Percentiles rank a stretch among this genome's conserved stretches.
These are phyloP conservation scores for Pachypanchax playfairii DNA, from an alignment of 2,113 vertebrate species.

Conservation along the genomic window DNA sequence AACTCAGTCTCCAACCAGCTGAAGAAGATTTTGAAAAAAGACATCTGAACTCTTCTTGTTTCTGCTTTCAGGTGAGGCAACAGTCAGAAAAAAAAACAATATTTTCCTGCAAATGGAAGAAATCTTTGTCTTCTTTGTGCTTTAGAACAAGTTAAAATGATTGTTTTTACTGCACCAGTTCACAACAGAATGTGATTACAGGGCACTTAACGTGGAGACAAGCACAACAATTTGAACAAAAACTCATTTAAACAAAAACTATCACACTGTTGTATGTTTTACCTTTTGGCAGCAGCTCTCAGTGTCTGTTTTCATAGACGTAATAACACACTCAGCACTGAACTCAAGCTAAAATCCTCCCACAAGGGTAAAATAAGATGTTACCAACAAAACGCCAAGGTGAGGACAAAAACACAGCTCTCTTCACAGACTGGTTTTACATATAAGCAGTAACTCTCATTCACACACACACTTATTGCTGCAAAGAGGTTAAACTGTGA, in stretches of 20 bases:
- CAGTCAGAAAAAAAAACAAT: too few relatives aligned
- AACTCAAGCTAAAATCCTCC: neutral
- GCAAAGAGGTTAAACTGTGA: neutral
- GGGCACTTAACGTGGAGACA: neutral
- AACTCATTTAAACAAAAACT: neutral
- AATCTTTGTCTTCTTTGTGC: neutral
- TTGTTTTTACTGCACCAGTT: neutral
- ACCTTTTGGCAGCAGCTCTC: neutral
- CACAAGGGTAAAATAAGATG: neutral
- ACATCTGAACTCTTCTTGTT: too few relatives aligned
- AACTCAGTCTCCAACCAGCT: too few relatives aligned
- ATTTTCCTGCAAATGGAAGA: neutral
- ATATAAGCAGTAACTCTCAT: neutral
- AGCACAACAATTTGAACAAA: neutral
- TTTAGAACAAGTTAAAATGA: neutral
- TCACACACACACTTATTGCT: neutral
- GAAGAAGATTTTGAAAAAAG: too few relatives aligned
- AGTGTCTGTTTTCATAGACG: neutral
- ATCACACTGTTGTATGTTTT: neutral
- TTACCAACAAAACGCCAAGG: neutral
- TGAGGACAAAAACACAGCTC: neutral
- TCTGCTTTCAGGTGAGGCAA: too few relatives aligned
- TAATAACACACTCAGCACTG: neutral
- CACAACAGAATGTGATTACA: neutral
- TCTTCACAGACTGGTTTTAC: neutral